A percentile compares a stretch with the other conserved stretches of the same genome.
Evolutionary conservation across 2,797 vertebrate species (phyloP).

Genomic region (Antrozous pallidus): DNA sequence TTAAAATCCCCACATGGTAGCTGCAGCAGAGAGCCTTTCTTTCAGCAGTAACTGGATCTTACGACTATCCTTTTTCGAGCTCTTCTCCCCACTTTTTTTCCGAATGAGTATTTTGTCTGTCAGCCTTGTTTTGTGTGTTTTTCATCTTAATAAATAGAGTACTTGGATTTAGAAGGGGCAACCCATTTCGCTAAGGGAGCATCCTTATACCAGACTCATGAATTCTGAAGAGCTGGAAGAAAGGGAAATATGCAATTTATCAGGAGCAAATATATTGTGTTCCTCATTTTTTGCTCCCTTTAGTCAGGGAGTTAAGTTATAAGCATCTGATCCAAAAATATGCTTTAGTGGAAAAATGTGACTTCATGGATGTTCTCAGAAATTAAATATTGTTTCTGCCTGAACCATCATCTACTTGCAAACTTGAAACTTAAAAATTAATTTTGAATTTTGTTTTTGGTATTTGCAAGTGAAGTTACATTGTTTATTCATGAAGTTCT

Average conservation of each 20-base stretch:
- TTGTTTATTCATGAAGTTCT: slow-evolving; percentile 78
- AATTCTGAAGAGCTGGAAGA: neutral
- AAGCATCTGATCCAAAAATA: slow-evolving; percentile 39
- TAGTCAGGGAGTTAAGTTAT: neutral
- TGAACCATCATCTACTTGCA: slow-evolving; percentile 45
- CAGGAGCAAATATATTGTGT: neutral
- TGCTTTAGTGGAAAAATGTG: slow-evolving; percentile 47
- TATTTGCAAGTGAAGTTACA: slow-evolving; percentile 66
- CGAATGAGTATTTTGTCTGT: neutral
- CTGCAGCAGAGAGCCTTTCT: neutral
- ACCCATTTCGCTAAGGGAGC: neutral
- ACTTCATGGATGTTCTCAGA: slow-evolving; percentile 49
- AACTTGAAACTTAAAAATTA: slow-evolving; percentile 69
- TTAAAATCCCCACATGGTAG: neutral
- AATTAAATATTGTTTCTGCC: slow-evolving; percentile 48
- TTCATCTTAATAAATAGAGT: neutral
- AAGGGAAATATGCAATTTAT: neutral
- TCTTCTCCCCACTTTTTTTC: too few species aligned
- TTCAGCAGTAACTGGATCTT: neutral
- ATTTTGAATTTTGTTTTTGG: slow-evolving; percentile 74
- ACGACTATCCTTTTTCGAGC: neutral
- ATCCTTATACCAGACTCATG: neutral
- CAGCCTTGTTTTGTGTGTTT: slow-evolving; percentile 15
- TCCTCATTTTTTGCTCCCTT: neutral
- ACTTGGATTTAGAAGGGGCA: neutral